These are phyloP conservation scores for Cephus rjabovi DNA, from an alignment of 2,888 invertebrate genomes.

Conservation along the genomic window DNA sequence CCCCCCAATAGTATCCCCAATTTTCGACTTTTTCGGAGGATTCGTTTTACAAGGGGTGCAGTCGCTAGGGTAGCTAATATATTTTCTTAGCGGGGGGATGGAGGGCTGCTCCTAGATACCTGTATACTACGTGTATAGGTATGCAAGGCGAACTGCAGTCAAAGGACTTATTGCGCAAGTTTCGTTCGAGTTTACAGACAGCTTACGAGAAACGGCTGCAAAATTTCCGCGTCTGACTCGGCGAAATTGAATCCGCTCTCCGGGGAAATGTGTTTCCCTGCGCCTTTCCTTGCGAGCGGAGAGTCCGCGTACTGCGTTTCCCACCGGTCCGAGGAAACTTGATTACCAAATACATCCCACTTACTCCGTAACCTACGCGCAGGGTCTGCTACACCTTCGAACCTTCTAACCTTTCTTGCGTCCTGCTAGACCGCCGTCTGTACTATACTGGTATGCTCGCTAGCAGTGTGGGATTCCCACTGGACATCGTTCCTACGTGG, in stretches of 20 bases:
- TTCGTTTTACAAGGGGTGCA: neutral
- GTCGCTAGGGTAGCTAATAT: neutral
- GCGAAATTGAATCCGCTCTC: slow-evolving; percentile 57
- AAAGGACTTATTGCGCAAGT: slow-evolving; percentile 48
- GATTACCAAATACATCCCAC: slow-evolving; percentile 35
- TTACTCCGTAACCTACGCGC: neutral
- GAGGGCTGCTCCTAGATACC: neutral
- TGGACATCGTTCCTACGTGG: neutral
- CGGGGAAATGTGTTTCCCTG: slow-evolving; percentile 51
- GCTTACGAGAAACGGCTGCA: slow-evolving; percentile 38
- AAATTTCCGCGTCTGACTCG: slow-evolving; percentile 51
- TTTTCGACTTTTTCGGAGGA: neutral
- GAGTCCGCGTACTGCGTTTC: slow-evolving; percentile 26
- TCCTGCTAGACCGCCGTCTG: neutral
- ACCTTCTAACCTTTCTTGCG: neutral
- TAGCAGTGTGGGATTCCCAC: neutral
- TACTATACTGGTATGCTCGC: neutral
- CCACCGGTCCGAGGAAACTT: slow-evolving; percentile 31
- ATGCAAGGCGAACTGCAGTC: slow-evolving; percentile 25
- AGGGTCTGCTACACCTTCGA: neutral
- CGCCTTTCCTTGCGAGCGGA: slow-evolving; percentile 39
- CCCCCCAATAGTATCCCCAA: neutral
- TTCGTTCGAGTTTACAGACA: slow-evolving; percentile 43
- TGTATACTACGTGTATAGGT: neutral
- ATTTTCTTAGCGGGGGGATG: neutral